Conservation (phyloP, 2,888 invertebrate genomes). For the Mythimna pallens region DNA sequence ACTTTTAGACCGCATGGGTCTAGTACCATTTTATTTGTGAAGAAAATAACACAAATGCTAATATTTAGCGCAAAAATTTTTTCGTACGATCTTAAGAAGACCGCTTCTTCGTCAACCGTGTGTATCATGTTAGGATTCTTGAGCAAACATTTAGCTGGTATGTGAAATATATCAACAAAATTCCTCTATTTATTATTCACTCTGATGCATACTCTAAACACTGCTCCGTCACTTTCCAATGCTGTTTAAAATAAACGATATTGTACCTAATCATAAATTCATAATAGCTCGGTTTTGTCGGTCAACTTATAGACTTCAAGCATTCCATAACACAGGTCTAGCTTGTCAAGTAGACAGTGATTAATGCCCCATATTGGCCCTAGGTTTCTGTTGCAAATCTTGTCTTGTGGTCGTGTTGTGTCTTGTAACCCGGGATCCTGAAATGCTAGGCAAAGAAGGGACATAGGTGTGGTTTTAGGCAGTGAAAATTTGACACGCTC, state of each 20-base stretch:
- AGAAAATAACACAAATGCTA: too few relatives aligned
- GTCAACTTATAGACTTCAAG: neutral
- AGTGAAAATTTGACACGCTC: too few relatives aligned
- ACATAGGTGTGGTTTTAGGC: too few relatives aligned
- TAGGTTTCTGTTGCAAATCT: neutral
- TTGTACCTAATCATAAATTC: conserved; percentile 3
- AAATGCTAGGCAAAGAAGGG: too few relatives aligned
- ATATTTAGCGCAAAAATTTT: neutral
- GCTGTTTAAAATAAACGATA: neutral
- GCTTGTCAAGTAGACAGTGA: neutral
- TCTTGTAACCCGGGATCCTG: too few relatives aligned
- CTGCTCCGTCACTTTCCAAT: neutral
- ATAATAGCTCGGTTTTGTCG: neutral
- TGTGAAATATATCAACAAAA: conserved; percentile 15
- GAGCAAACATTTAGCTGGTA: conserved; percentile 14
- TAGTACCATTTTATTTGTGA: neutral
- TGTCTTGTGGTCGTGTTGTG: neutral
- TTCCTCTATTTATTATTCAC: conserved; percentile 3
- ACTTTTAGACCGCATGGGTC: too few relatives aligned
- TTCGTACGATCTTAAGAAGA: neutral
- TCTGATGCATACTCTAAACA: conserved; percentile 2
- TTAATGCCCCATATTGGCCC: neutral
- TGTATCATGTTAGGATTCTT: neutral
- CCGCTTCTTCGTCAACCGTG: neutral
- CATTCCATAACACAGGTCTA: neutral